A percentile compares a stretch with the other conserved stretches of the same genome.
Evolutionary conservation across 2,797 vertebrate genomes (phyloP).

Genomic region (Crypturellus tataupa): DNA sequence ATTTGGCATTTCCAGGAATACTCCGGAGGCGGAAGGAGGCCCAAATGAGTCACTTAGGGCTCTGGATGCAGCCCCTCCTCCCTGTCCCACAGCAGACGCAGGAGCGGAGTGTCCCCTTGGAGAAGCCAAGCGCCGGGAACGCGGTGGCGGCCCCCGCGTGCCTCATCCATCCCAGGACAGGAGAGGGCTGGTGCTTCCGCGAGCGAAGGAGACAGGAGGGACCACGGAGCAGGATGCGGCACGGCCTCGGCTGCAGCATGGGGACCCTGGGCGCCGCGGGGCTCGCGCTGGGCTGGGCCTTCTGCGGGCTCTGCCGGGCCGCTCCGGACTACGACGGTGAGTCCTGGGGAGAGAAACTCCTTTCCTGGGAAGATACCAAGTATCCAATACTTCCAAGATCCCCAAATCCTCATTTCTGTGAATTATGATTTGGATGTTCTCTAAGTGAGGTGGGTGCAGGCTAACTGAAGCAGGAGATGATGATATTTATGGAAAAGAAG

Average conservation of each 20-base stretch:
- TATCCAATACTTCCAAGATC: fast-evolving
- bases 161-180: background rate
- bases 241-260: background rate
- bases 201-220: constrained; percentile 48
- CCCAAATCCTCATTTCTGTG: background rate
- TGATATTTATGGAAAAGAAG: background rate
- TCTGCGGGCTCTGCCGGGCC: constrained; percentile 36
- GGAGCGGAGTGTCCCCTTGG: background rate
- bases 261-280: background rate
- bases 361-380: background rate
- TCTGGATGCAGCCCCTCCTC: fast-evolving
- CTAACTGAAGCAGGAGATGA: background rate
- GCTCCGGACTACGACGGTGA: constrained; percentile 69
- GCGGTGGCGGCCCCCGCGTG: background rate
- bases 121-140: fast-evolving
- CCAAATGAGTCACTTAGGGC: background rate
- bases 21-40: background rate
- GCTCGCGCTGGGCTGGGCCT: constrained; percentile 13
- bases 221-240: background rate
- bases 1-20: constrained; percentile 19
- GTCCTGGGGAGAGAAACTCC: background rate
- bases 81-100: fast-evolving
- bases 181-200: constrained; percentile 8
- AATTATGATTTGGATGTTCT: fast-evolving
- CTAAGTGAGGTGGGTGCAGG: fast-evolving